Evolutionary conservation across 2,888 invertebrate genomes (phyloP), one percentile per base, ranked within the genome.

Genomic region (Acrobeloides nanus): DNA sequence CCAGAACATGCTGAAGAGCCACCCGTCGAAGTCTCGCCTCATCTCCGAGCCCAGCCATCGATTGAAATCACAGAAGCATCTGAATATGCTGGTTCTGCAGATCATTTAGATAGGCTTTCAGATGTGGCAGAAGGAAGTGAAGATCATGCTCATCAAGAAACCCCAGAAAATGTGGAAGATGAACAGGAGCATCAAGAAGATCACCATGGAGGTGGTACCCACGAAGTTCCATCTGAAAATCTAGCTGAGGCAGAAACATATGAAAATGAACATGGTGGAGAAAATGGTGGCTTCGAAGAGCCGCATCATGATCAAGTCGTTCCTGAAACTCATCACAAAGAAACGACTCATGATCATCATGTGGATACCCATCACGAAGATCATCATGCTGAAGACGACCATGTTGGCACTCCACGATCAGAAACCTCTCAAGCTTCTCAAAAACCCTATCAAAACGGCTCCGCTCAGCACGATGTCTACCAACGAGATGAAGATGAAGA

Each of bases 51-150:
- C 8, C 55, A 54, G 29, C 57, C 57, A 8, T 55, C 53, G 15
- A 57, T 57, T 40, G 55, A 57, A 33, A 61, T 57, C 33, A 57
- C 57, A 18, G 48, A 59, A 5, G 60, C 57, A 4, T 57, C 50
- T 24, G 57, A 57, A 17, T 44, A 42, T 38, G 49, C 55, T 15
- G 56, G 44, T 23, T 57, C 34, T 12, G n/a, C 18, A 15, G 57
- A 39, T 2, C 43, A 25, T 17, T 35, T 44, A n/a, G 45, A 44
- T 4, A 35, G 23, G 39, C 39, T 6, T n/a, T n/a, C n/a, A n/a
- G n/a, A n/a, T n/a, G n/a, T n/a, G n/a, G n/a, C n/a, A n/a, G n/a
- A n/a, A n/a, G n/a, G n/a, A n/a, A n/a, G n/a, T n/a, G n/a, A n/a
- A n/a, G n/a, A n/a, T n/a, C n/a, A n/a, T n/a, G n/a, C n/a, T n/a